These are phyloP conservation scores for Drosophila kepulauana DNA, from an alignment of 1,140 invertebrate species.

Conservation along the genomic window DNA sequence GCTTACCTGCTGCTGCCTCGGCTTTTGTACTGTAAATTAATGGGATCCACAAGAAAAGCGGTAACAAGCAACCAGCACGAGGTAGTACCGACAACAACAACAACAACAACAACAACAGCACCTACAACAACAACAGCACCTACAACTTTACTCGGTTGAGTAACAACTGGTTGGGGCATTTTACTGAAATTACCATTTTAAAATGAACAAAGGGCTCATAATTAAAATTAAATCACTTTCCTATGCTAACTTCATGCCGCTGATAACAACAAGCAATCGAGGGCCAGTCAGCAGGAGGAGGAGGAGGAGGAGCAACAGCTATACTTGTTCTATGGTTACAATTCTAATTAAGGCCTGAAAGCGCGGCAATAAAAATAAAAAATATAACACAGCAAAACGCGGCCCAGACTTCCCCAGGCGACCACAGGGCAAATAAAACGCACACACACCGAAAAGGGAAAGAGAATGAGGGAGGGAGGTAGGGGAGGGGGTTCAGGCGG, in stretches of 20 bases:
- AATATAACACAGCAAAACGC: background rate
- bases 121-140: conserved; percentile 5
- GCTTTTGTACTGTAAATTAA: conserved; percentile 68
- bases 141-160: conserved; percentile 27
- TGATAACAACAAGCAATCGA: conserved; percentile 23
- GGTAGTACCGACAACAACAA: conserved; percentile 34
- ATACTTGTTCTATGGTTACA: conserved; percentile 35
- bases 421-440: conserved; percentile 42
- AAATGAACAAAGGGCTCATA: conserved; percentile 50
- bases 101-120: conserved; percentile 5
- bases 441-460: background rate
- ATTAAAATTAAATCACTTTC: conserved; percentile 58
- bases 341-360: conserved; percentile 38
- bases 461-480: background rate
- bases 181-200: conserved; percentile 55
- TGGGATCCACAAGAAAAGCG: conserved; percentile 60
- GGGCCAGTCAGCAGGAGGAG: background rate
- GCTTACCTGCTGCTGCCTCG: conserved; percentile 28
- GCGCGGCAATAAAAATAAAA: conserved; percentile 24
- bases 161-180: conserved; percentile 39
- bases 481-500: background rate
- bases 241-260: conserved; percentile 32
- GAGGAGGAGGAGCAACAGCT: background rate
- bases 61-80: conserved; percentile 56
- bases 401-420: conserved; percentile 2